Evolutionary conservation across 2,113 vertebrate species (phyloP).

Genomic region (Halichoeres trimaculatus): DNA sequence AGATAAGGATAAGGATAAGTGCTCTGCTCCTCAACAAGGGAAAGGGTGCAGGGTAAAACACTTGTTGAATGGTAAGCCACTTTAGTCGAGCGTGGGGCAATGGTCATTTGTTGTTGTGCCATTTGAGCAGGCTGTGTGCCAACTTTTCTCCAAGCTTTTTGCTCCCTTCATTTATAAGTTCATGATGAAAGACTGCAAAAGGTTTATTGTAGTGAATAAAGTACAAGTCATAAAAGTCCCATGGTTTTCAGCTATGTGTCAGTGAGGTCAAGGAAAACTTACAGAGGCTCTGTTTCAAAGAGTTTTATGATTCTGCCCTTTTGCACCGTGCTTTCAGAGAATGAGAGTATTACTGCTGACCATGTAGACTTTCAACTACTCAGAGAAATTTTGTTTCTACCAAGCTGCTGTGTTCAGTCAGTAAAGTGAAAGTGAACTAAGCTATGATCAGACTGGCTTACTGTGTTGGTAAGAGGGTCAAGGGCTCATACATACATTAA

Average conservation of each 20-base stretch:
- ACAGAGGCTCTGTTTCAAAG: neutral
- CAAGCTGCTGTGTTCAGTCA: neutral
- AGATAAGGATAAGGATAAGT: constrained; percentile 60
- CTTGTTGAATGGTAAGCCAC: constrained; percentile 69
- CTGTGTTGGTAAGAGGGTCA: constrained; percentile 33
- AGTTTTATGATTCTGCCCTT: neutral
- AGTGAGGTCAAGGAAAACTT: neutral
- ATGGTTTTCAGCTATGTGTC: neutral
- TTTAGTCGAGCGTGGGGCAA: constrained; percentile 36
- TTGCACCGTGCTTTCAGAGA: neutral
- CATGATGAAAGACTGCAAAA: neutral
- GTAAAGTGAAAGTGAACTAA: constrained; percentile 23
- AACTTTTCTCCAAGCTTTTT: neutral
- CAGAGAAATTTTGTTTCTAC: neutral
- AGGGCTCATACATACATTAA: constrained; percentile 10
- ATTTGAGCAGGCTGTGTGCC: constrained; percentile 6
- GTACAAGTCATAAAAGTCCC: neutral
- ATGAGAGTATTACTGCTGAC: neutral
- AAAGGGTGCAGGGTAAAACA: constrained; percentile 43
- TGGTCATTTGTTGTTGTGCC: constrained; percentile 29
- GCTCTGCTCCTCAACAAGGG: constrained; percentile 32
- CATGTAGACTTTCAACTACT: neutral
- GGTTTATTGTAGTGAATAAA: neutral
- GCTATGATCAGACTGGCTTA: constrained; percentile 30
- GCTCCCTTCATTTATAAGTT: neutral